These are phyloP conservation scores for Patella caerulea DNA, from an alignment of 2,888 invertebrate genomes.

Conservation along the genomic window DNA sequence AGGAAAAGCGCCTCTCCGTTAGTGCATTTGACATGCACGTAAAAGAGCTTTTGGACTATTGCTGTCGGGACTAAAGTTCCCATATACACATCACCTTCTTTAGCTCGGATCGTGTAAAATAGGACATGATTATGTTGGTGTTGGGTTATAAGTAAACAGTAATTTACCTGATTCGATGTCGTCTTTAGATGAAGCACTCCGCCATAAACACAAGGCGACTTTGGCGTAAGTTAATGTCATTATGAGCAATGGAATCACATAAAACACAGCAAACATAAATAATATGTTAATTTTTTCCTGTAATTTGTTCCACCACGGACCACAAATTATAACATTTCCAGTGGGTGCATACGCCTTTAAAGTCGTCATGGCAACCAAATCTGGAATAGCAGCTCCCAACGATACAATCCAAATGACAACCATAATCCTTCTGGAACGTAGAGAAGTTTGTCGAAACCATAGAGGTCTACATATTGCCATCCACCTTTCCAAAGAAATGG, in stretches of 20 bases:
- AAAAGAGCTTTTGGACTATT: too few species aligned
- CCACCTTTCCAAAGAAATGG: conserved; percentile 94
- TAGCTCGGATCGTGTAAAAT: too few species aligned
- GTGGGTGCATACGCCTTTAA: not conserved
- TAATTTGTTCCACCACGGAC: conserved; percentile 36
- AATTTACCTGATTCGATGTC: conserved; percentile 19
- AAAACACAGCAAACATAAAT: conserved; percentile 56
- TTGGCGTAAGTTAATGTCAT: conserved; percentile 64
- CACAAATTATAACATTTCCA: conserved; percentile 22
- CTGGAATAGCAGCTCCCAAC: conserved; percentile 70
- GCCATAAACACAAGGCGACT: conserved; percentile 65
- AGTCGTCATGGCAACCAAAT: conserved; percentile 47
- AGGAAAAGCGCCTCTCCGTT: too few species aligned
- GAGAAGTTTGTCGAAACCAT: conserved; percentile 87
- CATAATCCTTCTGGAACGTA: conserved; percentile 85
- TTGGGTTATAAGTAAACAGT: too few species aligned
- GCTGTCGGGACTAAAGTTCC: too few species aligned
- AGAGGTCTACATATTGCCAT: conserved; percentile 94
- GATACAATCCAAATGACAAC: conserved; percentile 86
- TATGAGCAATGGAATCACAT: conserved; percentile 59
- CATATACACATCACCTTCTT: too few species aligned
- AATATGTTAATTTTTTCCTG: conserved; percentile 51
- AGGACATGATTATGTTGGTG: too few species aligned
- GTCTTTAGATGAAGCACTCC: conserved; percentile 33
- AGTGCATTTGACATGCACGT: too few species aligned